Base-by-base conservation (phyloP, 1,140 invertebrate species). In the Euura saliciscinereae region DNA sequence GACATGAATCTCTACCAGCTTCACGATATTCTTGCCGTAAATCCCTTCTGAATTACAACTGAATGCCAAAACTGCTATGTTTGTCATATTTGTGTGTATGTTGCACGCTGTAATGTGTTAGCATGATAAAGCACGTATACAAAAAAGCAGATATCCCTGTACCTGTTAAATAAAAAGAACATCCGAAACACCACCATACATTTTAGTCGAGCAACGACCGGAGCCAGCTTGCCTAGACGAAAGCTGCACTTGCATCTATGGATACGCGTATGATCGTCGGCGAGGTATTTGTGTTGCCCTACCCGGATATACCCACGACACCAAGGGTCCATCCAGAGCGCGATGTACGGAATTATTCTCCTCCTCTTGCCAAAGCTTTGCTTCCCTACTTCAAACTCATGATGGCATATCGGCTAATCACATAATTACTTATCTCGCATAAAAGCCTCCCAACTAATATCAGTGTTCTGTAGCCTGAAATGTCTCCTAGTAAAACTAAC, bases 181-280 rank as follows among this genome's bases (percentile, higher is more conserved):
- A 45, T 13, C n/a, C 68, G 45, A 43, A 42, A 69, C 72, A 71
- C 77, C 79, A 78, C 78, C 76, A 77, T 86, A 80, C 77, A 76
- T 86, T 87, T 81, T 85, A 86, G 85, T 86, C 84, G 79, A 77
- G 74, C 78, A 82, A 70, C 80, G 79, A 70, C 88, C 88, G 73
- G 72, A 86, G 75, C 83, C 87, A 73, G 82, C 86, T 84, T 89
- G 89, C 80, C 86, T 85, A 74, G 83, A 86, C 73, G 81, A 85
- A 75, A 44, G 71, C 8, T 90, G 89, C 78, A 79, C 85, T 78
- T 90, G 89, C 82, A 88, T 89, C 46, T 78, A 75, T 81, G 86
- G 87, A 80, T 89, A 83, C 80, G 77, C 84, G 79, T 86, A 87
- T 75, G 73, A 84, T 71, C 75, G 76, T 75, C 71, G 74, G 71